phyloP scores from a whole-genome alignment of 2,113 vertebrate species.

The Ciconia stormi region DNA sequence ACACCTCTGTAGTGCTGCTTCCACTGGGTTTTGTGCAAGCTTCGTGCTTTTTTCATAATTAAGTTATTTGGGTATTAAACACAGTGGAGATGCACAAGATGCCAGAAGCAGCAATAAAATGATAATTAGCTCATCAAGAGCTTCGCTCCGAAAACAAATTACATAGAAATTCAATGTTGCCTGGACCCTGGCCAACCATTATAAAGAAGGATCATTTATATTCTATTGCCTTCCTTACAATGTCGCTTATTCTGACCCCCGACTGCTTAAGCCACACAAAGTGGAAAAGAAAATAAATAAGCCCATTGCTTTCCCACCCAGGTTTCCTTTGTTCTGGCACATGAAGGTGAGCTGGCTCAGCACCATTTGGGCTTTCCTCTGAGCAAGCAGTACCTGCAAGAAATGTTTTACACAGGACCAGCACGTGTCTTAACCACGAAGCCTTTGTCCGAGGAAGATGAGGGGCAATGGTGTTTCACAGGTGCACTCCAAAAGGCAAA shows the following conservation, averaged over 20 bases:
- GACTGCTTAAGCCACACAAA: constrained; percentile 43
- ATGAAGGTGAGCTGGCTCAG: constrained; percentile 19
- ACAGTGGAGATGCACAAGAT: constrained; percentile 61
- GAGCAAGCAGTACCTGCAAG: background rate
- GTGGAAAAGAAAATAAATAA: constrained; percentile 23
- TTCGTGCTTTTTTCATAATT: constrained; percentile 53
- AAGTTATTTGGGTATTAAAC: constrained; percentile 64
- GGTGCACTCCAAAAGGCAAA: background rate
- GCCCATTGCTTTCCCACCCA: background rate
- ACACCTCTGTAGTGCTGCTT: background rate
- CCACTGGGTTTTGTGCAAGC: background rate
- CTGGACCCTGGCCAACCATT: constrained; percentile 69
- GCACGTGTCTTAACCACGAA: accelerated
- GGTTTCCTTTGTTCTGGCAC: background rate
- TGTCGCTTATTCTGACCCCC: constrained; percentile 18
- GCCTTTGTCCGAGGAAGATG: background rate
- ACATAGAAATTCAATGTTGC: constrained; percentile 59
- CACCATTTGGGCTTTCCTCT: background rate
- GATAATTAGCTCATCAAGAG: constrained; percentile 76
- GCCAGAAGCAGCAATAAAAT: constrained; percentile 73
- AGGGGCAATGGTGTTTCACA: background rate
- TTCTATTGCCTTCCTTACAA: constrained; percentile 52
- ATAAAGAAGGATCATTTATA: constrained; percentile 64
- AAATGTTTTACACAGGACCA: background rate
- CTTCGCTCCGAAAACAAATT: constrained; percentile 68